Conservation (phyloP, 2,888 invertebrate genomes). For the Scaptomyza flava region DNA sequence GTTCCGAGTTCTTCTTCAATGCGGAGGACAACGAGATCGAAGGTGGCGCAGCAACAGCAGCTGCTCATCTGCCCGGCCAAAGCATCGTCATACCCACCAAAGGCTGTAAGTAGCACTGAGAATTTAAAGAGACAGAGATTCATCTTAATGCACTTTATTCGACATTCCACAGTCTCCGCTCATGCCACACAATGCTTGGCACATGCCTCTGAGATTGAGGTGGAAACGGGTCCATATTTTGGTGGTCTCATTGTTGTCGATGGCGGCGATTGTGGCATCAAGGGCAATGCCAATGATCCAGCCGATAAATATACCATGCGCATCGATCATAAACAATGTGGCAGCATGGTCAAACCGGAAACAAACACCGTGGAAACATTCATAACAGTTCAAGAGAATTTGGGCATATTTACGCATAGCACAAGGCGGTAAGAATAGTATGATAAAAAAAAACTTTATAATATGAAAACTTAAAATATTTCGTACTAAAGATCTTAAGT, state of each 20-base stretch:
- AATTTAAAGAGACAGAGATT: not conserved
- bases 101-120: slow-evolving; percentile 89
- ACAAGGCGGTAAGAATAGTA: slow-evolving; percentile 86
- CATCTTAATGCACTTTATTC: too few relatives aligned
- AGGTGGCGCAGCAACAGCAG: slow-evolving; percentile 69
- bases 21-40: slow-evolving; percentile 82
- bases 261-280: slow-evolving; percentile 90
- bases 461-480: too few relatives aligned
- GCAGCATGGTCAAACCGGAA: slow-evolving; percentile 90
- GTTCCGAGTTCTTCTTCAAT: slow-evolving; percentile 82
- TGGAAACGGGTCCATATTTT: slow-evolving; percentile 92
- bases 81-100: slow-evolving; percentile 91
- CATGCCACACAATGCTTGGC: slow-evolving; percentile 92
- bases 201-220: slow-evolving; percentile 92
- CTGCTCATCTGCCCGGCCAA: slow-evolving; percentile 86
- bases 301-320: slow-evolving; percentile 90
- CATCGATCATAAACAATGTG: slow-evolving; percentile 90
- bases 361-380: slow-evolving; percentile 90
- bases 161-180: slow-evolving; percentile 88
- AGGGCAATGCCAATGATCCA: slow-evolving; percentile 90
- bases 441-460: too few relatives aligned
- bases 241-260: slow-evolving; percentile 91
- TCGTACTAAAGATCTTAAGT: too few relatives aligned
- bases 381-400: slow-evolving; percentile 92
- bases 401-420: slow-evolving; percentile 92